Conservation (phyloP, 1,140 invertebrate species). For the Bombyx mori region ASM3026992v2 NC_085115.1:1446001-1446500, state of each 20-base stretch:
- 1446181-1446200: conserved; percentile 95
- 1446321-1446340: too few relatives aligned
- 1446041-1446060: conserved; percentile 95
- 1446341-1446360: too few relatives aligned
- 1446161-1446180: conserved; percentile 99
- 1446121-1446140: conserved; percentile 92
- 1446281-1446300: neutral
- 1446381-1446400: too few relatives aligned
- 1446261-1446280: conserved; percentile 75
- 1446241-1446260: conserved; percentile 73
- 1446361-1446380: too few relatives aligned
- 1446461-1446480: conserved; percentile 18
- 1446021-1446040: conserved; percentile 81
- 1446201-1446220: conserved; percentile 92
- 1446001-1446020: conserved; percentile 48
- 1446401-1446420: too few relatives aligned
- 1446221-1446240: conserved; percentile 89
- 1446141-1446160: conserved; percentile 95
- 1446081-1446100: conserved; percentile 92
- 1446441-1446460: too few relatives aligned
- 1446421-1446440: too few relatives aligned
- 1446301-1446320: too few relatives aligned
- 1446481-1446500: conserved; percentile 59
- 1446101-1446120: conserved; percentile 91
- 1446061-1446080: conserved; percentile 90